A percentile compares a stretch with the other conserved stretches of the same genome.
These are phyloP conservation scores for Paraescarpia echinospica DNA, from an alignment of 1,140 invertebrate genomes.

Conservation along the genomic window DNA sequence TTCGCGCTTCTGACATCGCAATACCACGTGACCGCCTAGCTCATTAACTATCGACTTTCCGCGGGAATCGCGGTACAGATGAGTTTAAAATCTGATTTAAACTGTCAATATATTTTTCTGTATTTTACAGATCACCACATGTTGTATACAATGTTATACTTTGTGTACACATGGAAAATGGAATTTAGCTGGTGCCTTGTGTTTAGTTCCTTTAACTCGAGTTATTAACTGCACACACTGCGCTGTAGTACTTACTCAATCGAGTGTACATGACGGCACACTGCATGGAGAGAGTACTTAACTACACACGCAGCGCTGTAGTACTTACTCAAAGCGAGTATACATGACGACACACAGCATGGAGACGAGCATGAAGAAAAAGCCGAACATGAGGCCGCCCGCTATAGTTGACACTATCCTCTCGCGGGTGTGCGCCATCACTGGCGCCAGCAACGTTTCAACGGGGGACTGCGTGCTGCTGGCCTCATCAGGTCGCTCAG, in stretches of 20 bases:
- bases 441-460: neutral
- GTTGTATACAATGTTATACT: too few species aligned
- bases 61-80: too few species aligned
- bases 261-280: neutral
- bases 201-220: too few species aligned
- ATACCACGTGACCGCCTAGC: too few species aligned
- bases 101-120: too few species aligned
- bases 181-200: too few species aligned
- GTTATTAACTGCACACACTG: neutral
- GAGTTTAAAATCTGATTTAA: too few species aligned
- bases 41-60: too few species aligned
- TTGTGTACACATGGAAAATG: too few species aligned
- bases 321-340: neutral
- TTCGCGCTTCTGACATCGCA: too few species aligned
- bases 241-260: neutral
- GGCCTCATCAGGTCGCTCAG: neutral
- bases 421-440: neutral
- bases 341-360: neutral
- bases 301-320: neutral
- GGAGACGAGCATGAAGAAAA: neutral
- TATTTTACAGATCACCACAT: too few species aligned
- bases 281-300: neutral
- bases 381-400: neutral
- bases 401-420: neutral
- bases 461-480: neutral